Evolutionary conservation across 2,888 invertebrate species (phyloP).

Genomic region (Heliconius erato): DNA sequence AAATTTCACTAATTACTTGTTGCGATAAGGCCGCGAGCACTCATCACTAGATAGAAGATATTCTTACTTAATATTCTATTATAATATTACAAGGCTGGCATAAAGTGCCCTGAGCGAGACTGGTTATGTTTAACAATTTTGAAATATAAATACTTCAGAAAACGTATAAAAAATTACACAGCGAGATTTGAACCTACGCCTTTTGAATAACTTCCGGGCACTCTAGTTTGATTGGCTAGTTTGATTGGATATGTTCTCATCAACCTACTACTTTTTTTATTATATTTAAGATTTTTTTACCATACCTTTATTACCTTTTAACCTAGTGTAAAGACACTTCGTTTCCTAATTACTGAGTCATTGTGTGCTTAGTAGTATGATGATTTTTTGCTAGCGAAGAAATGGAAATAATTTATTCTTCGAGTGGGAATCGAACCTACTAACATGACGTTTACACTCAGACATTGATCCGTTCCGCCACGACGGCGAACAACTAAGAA

Average conservation of each 20-base stretch:
- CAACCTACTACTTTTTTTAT: too few relatives aligned
- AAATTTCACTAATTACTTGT: constrained; percentile 30
- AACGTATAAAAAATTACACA: background rate
- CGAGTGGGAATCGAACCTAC: background rate
- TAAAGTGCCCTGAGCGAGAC: background rate
- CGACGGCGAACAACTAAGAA: background rate
- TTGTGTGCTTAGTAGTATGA: too few relatives aligned
- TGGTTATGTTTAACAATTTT: constrained; percentile 6
- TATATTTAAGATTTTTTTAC: too few relatives aligned
- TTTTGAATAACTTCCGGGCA: background rate
- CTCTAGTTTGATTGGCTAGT: background rate
- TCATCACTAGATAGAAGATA: constrained; percentile 9
- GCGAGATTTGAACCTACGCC: background rate
- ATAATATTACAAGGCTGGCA: constrained; percentile 7
- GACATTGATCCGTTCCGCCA: background rate
- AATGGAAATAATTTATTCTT: background rate
- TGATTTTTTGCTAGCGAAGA: background rate
- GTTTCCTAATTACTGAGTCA: background rate
- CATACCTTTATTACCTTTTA: too few relatives aligned
- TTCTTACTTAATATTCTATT: constrained; percentile 21
- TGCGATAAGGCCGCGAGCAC: constrained; percentile 19
- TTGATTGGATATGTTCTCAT: too few relatives aligned
- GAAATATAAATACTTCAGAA: background rate
- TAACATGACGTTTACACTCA: background rate
- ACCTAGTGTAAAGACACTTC: background rate